Evolutionary conservation across 2,113 vertebrate genomes (phyloP), one percentile per base, ranked within the genome.

Genomic region (Sinocyclocheilus anshuiensis): DNA sequence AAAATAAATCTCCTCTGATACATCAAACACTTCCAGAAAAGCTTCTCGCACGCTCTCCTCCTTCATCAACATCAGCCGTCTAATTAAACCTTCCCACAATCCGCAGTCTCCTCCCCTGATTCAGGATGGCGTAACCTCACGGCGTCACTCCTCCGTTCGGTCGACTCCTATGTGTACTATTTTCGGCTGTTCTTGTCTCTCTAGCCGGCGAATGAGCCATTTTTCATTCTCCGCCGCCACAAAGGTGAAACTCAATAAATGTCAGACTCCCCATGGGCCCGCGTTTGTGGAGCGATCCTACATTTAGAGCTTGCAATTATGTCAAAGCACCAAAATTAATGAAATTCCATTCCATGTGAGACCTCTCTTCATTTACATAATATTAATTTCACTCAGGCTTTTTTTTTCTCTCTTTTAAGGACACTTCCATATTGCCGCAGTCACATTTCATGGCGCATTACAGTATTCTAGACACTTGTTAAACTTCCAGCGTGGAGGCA

Each of bases 291-390:
- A 92, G 92, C 87, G 57, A 92, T 96, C 92, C 92, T 90, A 95
- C 94, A 93, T 96, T 95, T 96, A 93, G 91, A 95, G 93, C 94
- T 91, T 33, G 91, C 83, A 94, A 93, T 95, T 94, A 95, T 95
- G 93, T 93, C 93, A 93, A 87, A 94, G 93, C 91, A 92, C 90
- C 92, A 90, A 94, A 95, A 95, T 92, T 91, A 94, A 96, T 95
- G 92, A 95, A 96, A 95, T 94, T 91, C 82, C 89, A 91, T 92
- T 89, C 93, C 89, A 94, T 89, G 83, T 86, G 89, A 91, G 89
- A 87, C 89, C 87, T 79, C 87, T 87, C 90, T 86, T 92, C 90
- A 95, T 97, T 97, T 96, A 92, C 94, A 95, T 95, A 93, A 93
- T 94, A 95, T 96, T 95, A 94, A 96, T 96, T 96, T 94, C 72